Evolutionary conservation across 2,888 invertebrate species (phyloP).

Genomic region (Thereva unica): DNA sequence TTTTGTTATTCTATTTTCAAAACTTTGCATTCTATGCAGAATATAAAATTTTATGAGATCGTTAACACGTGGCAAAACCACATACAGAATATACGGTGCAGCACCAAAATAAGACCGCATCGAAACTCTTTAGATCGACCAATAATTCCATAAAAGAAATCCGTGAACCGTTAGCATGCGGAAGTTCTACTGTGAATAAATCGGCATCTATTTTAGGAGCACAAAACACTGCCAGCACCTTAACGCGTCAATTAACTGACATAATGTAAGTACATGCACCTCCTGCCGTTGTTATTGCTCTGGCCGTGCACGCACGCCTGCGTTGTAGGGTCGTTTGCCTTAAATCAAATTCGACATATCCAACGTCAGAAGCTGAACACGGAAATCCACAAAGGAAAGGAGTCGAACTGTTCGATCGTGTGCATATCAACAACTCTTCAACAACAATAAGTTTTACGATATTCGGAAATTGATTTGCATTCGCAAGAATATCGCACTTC

Average conservation of each 20-base stretch:
- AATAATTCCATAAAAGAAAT: conserved; percentile 3
- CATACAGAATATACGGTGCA: not conserved
- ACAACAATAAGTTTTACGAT: conserved; percentile 36
- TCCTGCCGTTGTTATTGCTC: conserved; percentile 8
- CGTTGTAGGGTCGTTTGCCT: conserved; percentile 19
- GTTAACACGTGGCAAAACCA: no score
- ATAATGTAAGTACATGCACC: conserved; percentile 29
- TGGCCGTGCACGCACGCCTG: not conserved
- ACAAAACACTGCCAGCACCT: conserved; percentile 20
- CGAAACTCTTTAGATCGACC: not conserved
- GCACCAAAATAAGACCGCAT: not conserved
- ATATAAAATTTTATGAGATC: no score
- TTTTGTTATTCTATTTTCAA: no score
- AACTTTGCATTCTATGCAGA: no score
- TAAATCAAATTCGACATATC: conserved; percentile 4
- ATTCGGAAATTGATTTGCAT: conserved; percentile 40
- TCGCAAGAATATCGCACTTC: conserved; percentile 12
- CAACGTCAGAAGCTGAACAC: conserved; percentile 25
- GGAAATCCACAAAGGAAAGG: conserved; percentile 31
- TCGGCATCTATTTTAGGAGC: conserved; percentile 21
- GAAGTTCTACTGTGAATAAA: conserved; percentile 10
- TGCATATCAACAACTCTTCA: conserved; percentile 15
- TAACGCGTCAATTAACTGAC: conserved; percentile 30
- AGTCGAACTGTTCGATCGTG: conserved; percentile 31
- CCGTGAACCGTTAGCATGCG: conserved; percentile 24